These are phyloP conservation scores for Scortum barcoo DNA, from an alignment of 2,113 vertebrate species.

Conservation along the genomic window DNA sequence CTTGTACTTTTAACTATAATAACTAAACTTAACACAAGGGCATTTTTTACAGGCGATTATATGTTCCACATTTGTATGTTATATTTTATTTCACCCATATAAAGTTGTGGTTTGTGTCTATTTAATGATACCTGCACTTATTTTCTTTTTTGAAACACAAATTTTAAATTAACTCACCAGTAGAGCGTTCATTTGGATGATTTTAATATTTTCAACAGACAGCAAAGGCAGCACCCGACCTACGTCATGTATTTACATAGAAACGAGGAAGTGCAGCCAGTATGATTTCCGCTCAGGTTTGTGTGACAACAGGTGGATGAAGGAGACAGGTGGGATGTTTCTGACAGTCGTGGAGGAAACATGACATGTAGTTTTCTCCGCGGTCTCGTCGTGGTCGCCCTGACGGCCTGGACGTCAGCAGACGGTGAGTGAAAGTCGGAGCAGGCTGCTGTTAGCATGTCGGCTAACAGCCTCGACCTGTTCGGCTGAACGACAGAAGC, in stretches of 20 bases:
- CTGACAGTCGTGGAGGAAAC: slow-evolving; percentile 13
- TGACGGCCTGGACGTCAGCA: slow-evolving; percentile 42
- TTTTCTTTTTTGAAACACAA: background rate
- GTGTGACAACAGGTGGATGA: background rate
- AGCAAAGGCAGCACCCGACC: background rate
- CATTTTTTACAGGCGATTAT: background rate
- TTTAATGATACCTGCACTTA: background rate
- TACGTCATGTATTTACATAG: slow-evolving; percentile 53
- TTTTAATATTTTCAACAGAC: background rate
- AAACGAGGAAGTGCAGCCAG: slow-evolving; percentile 51
- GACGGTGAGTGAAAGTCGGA: slow-evolving; percentile 62
- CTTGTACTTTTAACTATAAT: background rate
- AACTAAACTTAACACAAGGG: background rate
- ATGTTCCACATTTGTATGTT: background rate
- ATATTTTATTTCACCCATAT: background rate
- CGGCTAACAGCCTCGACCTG: slow-evolving; percentile 17
- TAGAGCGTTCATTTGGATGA: rapidly evolving
- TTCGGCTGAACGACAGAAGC: background rate
- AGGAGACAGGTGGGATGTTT: slow-evolving; percentile 60
- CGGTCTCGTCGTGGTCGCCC: slow-evolving; percentile 55
- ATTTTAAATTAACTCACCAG: background rate
- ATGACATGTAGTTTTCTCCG: slow-evolving; percentile 59
- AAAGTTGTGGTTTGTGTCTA: background rate
- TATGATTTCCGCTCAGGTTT: background rate
- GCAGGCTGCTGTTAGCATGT: slow-evolving; percentile 32